Base-by-base conservation (phyloP, 2,113 vertebrate genomes). In the Esox niger region DNA sequence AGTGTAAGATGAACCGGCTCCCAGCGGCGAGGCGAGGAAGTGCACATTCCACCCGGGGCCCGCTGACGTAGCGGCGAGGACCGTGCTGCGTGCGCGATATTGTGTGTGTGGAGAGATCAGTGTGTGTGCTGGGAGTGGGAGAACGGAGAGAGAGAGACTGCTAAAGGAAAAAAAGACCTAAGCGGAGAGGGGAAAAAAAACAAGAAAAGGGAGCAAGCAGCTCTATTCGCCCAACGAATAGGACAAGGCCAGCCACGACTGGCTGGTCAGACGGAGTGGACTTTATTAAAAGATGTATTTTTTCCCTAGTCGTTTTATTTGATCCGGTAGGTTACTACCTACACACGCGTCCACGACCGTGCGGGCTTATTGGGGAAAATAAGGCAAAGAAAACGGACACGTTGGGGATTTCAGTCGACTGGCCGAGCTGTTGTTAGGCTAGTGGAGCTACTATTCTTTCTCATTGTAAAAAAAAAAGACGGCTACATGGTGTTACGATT, bases 51-150 rank as follows among this genome's bases (percentile, higher is more conserved):
- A 26, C 66, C 10, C 23, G 43, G 47, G 67, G 58, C 67, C 26
- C 43, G 58, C 21, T 69, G 67, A 69, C 67, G 67, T 69, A 69
- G 67, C 26, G 67, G 25, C 38, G 38, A 52, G 62, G 58, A 62
- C 13, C 31, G 32, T 20, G n/a, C 52, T 29, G 58, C 15, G 9
- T 46, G 66, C 30, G 58, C 33, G 58, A 25, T 31, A 38, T 20
- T 38, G 60, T 25, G 60, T 62, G 60, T 26, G 31, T 25, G n/a
- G n/a, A n/a, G n/a, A n/a, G n/a, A n/a, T n/a, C n/a, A n/a, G 60
- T 38, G 60, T 62, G 61, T 27, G 61, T 38, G 49, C 13, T 67
- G 54, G 54, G 31, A 43, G 65, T 33, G 38, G 62, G 62, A 49
- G 66, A 26, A 13, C 25, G 21, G 15, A 21, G 46, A 6, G 35